phyloP scores from a whole-genome alignment of 1,140 invertebrate species.

The roundworm (Caenorhabditis elegans) region WBcel235 BX284606.5:9090001-9090500 shows the following conservation, averaged over 20 bases:
- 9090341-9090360: background rate
- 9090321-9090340: conserved; percentile 8
- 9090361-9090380: background rate
- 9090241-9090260: background rate
- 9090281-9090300: background rate
- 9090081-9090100: background rate
- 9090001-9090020: no score
- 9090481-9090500: conserved; percentile 20
- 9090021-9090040: no score
- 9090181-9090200: background rate
- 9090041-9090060: background rate
- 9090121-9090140: conserved; percentile 27
- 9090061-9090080: background rate
- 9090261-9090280: background rate
- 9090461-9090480: conserved; percentile 35
- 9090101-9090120: conserved; percentile 47
- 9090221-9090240: background rate
- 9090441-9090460: conserved; percentile 34
- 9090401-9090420: background rate
- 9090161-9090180: conserved; percentile 30
- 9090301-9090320: background rate
- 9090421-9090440: conserved; percentile 16
- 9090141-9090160: conserved; percentile 39
- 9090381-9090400: conserved; percentile 8
- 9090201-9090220: conserved; percentile 1